phyloP scores from a whole-genome alignment of 2,113 vertebrate species.

The Ageneiosus marmoratus region DNA sequence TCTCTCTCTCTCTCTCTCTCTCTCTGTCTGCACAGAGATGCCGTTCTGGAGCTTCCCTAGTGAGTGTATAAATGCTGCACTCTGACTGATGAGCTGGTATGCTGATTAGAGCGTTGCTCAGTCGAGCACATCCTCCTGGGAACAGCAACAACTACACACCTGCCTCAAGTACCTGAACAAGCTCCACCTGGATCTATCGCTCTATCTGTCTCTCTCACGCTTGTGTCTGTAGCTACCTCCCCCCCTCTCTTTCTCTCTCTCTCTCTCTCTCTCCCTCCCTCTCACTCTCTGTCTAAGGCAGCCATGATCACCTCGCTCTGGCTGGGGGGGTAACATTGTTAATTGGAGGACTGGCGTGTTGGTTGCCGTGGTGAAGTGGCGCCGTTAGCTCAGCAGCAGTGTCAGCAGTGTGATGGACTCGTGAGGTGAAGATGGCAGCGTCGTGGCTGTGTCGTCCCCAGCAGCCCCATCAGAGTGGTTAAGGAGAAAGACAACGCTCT shows the following conservation, averaged over 20 bases:
- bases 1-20: slow-evolving; percentile 45
- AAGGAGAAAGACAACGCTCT: slow-evolving; percentile 65
- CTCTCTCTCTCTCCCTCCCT: neutral
- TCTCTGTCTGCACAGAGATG: slow-evolving; percentile 54
- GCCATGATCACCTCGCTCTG: slow-evolving; percentile 77
- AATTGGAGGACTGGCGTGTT: slow-evolving; percentile 35
- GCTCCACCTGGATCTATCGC: slow-evolving; percentile 42
- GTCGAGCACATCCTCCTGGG: slow-evolving; percentile 39
- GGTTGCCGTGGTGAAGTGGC: slow-evolving; percentile 36
- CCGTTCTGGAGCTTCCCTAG: slow-evolving; percentile 41
- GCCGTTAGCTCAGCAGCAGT: slow-evolving; percentile 23
- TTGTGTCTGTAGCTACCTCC: neutral
- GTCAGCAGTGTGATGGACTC: slow-evolving; percentile 71
- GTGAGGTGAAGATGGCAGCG: slow-evolving; percentile 78
- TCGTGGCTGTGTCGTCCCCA: slow-evolving; percentile 72
- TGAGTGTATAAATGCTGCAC: slow-evolving; percentile 57
- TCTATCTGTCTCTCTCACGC: neutral
- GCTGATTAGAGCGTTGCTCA: slow-evolving; percentile 64
- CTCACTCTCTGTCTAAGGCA: slow-evolving; percentile 37
- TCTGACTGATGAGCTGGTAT: slow-evolving; percentile 65
- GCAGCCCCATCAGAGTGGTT: slow-evolving; percentile 77
- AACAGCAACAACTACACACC: slow-evolving; percentile 32
- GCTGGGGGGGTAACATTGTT: slow-evolving; percentile 73
- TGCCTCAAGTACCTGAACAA: slow-evolving; percentile 41
- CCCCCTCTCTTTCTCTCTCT: neutral